Evolutionary conservation across 2,888 invertebrate genomes (phyloP), one percentile per base, ranked within the genome.

Genomic region (Thera britannica): DNA sequence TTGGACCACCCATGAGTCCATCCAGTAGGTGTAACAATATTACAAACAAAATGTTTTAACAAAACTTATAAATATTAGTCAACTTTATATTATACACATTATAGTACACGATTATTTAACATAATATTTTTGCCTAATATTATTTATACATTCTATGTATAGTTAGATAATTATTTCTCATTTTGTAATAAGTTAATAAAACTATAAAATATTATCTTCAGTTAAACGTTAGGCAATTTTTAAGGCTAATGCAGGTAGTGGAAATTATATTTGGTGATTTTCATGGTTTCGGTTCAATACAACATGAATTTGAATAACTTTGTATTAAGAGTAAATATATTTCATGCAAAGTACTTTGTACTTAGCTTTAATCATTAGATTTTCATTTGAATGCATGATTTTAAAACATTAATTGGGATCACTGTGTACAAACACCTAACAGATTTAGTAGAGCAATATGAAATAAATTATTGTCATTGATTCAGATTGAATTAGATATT

Each of bases 1-100:
- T 92, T 93, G 93, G 93, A 92, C 93, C 93, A 86, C 89, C 84
- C 85, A 86, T 86, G 85, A 88, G 91, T 90, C 92, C 92, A 86
- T 83, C 84, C 86, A 87, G 90, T 89, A 91, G 71, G 83, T 92
- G 86, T 92, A 93, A 93, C 93, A 93, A 93, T 91, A 91, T 92
- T 93, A 92, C 93, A 93, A 93, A 93, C 92, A 92, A 93, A 93
- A 92, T 90, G 90, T 92, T 92, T 93, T 92, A 93, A 93, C 93
- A 93, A 89, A 93, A 93, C 93, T 93, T 93, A 93, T 86, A 88
- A 84, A 90, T 90, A 93, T 93, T 93, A 93, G 92, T 93, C 92
- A 93, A 93, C 93, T 93, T 93, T 91, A 90, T 90, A 90, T 92
- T 92, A 92, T 92, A 93, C 92, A 93, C 87, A 88, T 87, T 92